Base-by-base conservation (phyloP, 2,797 vertebrate genomes). In the Hyperoplus immaculatus region DNA sequence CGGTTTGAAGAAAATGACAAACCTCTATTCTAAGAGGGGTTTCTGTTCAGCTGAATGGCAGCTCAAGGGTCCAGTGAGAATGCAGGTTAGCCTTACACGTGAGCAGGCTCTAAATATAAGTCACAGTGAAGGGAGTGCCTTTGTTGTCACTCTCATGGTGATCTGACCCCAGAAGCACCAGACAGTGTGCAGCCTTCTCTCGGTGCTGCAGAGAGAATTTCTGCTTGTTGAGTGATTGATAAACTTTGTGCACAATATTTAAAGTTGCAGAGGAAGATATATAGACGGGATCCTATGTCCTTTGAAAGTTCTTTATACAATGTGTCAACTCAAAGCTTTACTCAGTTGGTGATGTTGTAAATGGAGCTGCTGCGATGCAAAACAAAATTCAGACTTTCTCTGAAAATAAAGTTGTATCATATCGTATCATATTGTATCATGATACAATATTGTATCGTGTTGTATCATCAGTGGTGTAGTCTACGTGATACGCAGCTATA, bases 101-200 rank as follows among this genome's bases (percentile, higher is more conserved):
- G 72, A 64, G 75, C 10, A 65, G 9, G 72, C 56, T 91, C 88
- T 94, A 95, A 93, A 95, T 95, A 93, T 90, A 95, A 87, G 88
- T 82, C 78, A 67, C 12, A 74, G 73, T 64, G 64, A 76, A 80
- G 90, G 91, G 92, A 91, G 91, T 80, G 86, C 72, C 77, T 84
- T 74, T 72, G 84, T 82, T 92, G 90, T 89, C 74, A 77, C 85
- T 70, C 62, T 82, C 39, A 54, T 56, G 81, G 74, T 61, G 86
- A 82, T 78, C 57, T 78, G 81, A 88, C 82, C 87, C 74, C 68
- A 64, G 45, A 49, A 81, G 65, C 42, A 43, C 77, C 66, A 50
- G 74, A 66, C 59, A 50, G 49, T 38, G 14, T n/a, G 8, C 68
- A 75, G 29, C 43, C 49, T 15, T 62, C 51, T 42, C 15, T 77